Percentiles rank a stretch among this genome's conserved stretches.
Conservation (phyloP, 2,113 vertebrate genomes). For the Ageneiosus marmoratus region DNA sequence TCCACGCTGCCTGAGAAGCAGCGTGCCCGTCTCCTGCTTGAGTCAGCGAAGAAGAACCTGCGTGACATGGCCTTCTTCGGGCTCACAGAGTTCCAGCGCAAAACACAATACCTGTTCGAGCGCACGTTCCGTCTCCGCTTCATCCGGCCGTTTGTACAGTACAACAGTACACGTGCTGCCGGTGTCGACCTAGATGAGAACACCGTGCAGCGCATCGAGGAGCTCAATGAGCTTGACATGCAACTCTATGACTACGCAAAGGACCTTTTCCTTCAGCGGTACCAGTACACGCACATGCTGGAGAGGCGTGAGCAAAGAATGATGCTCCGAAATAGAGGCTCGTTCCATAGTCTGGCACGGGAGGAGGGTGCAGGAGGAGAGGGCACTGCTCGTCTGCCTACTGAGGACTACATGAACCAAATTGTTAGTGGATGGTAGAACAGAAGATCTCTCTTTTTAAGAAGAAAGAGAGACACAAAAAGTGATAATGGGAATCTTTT, state of each 20-base stretch:
- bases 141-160: constrained; percentile 97
- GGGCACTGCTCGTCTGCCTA: constrained; percentile 81
- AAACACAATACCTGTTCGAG: constrained; percentile 98
- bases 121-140: constrained; percentile 95
- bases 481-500: constrained; percentile 2
- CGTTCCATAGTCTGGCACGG: constrained; percentile 61
- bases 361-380: constrained; percentile 46
- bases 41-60: constrained; percentile 97
- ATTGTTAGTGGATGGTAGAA: constrained; percentile 98
- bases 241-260: constrained; percentile 96
- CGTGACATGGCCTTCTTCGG: constrained; percentile 98
- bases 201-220: constrained; percentile 90
- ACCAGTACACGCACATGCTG: constrained; percentile 91
- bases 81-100: constrained; percentile 97
- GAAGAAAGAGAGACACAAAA: constrained; percentile 33
- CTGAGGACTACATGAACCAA: constrained; percentile 99
- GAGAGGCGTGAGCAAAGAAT: constrained; percentile 88
- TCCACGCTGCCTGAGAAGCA: constrained; percentile 92
- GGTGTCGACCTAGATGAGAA: constrained; percentile 90
- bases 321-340: constrained; percentile 81
- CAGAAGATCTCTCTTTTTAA: constrained; percentile 27
- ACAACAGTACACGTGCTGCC: constrained; percentile 93
- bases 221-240: constrained; percentile 97
- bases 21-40: constrained; percentile 91
- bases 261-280: constrained; percentile 97